These are phyloP conservation scores for Bradypodion ventrale DNA, from an alignment of 2,797 vertebrate species.

Conservation along the genomic window DNA sequence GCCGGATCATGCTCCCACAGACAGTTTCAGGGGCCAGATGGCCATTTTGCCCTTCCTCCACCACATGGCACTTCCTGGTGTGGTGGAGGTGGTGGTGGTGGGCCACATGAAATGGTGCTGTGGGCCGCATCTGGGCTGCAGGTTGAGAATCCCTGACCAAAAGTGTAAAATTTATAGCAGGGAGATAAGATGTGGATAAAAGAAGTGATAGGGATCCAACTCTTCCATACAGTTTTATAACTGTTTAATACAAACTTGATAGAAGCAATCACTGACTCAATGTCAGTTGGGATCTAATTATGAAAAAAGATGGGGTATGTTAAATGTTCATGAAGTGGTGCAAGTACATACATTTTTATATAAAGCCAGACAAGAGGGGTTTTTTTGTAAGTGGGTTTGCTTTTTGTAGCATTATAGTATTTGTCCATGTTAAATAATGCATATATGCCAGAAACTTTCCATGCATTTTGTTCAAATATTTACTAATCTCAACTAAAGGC, in stretches of 20 bases:
- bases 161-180: constrained; percentile 45
- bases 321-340: constrained; percentile 52
- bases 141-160: too few relatives aligned
- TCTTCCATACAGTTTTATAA: constrained; percentile 57
- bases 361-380: constrained; percentile 34
- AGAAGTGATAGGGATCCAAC: constrained; percentile 58
- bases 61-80: too few relatives aligned
- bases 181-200: constrained; percentile 62
- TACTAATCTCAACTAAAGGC: constrained; percentile 18
- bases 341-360: constrained; percentile 57
- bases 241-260: constrained; percentile 50
- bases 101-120: too few relatives aligned
- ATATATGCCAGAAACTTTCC: constrained; percentile 18
- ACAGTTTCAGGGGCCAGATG: too few relatives aligned
- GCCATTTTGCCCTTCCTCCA: too few relatives aligned
- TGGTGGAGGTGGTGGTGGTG: too few relatives aligned
- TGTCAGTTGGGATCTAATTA: constrained; percentile 53
- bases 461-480: constrained; percentile 18
- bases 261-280: constrained; percentile 41
- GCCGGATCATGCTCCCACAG: too few relatives aligned
- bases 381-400: not conserved
- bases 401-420: constrained; percentile 3
- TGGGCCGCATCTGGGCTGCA: too few relatives aligned
- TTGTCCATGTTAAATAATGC: constrained; percentile 39
- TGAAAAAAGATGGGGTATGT: constrained; percentile 13